phyloP scores from a whole-genome alignment of 2,797 vertebrate species.

The Sebastes reedi region DNA sequence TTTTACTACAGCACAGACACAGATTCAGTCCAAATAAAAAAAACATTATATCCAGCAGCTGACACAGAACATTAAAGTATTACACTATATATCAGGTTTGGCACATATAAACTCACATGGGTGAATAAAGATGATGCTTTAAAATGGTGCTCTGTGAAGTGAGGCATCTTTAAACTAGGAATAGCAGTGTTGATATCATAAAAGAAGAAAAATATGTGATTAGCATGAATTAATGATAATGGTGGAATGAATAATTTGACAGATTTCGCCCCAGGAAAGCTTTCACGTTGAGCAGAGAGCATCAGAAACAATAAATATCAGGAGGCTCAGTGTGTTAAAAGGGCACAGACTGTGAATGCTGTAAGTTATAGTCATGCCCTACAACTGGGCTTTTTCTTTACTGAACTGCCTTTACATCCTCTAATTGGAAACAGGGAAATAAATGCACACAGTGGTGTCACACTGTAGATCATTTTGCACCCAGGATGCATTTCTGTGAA shows the following conservation, averaged over 20 bases:
- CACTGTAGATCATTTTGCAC: neutral
- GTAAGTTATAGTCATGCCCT: constrained; percentile 2
- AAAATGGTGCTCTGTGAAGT: neutral
- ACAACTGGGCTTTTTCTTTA: constrained; percentile 4
- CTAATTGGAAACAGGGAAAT: constrained; percentile 14
- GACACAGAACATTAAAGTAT: neutral
- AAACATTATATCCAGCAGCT: neutral
- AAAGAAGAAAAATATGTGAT: constrained; percentile 33
- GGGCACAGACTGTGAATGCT: constrained; percentile 8
- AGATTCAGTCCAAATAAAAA: neutral
- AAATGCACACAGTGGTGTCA: neutral
- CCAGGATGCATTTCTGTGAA: neutral
- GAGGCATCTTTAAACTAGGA: constrained; percentile 1
- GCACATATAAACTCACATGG: neutral
- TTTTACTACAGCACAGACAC: neutral
- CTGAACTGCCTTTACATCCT: neutral
- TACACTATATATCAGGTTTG: neutral
- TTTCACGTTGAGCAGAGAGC: constrained; percentile 15
- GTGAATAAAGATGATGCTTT: constrained; percentile 5
- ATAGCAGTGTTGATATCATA: constrained; percentile 10
- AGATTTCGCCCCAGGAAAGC: constrained; percentile 44
- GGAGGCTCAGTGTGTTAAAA: constrained; percentile 27
- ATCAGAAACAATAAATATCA: constrained; percentile 40
- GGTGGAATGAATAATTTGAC: constrained; percentile 54
- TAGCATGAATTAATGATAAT: constrained; percentile 52